Conservation (phyloP, 2,888 invertebrate genomes). For the Agriopis marginaria region DNA sequence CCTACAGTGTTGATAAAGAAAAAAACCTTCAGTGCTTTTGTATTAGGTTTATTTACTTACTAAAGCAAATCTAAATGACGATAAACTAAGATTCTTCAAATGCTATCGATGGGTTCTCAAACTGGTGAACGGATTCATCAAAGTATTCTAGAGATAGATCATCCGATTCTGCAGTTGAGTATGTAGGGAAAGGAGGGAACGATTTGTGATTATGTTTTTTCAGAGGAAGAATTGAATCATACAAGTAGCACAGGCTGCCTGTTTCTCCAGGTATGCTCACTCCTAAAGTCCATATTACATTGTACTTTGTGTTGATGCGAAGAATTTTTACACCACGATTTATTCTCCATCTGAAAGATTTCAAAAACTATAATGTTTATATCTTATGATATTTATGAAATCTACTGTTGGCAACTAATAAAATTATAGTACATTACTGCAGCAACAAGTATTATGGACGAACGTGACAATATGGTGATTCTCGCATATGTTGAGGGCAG, state of each 20-base stretch:
- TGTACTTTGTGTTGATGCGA: constrained; percentile 97
- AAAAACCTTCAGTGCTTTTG: no score
- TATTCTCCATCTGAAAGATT: constrained; percentile 82
- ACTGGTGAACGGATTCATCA: constrained; percentile 91
- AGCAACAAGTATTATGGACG: no score
- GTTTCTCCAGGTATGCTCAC: constrained; percentile 93
- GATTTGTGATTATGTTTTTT: constrained; percentile 76
- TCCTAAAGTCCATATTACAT: constrained; percentile 96
- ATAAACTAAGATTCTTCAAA: constrained; percentile 78
- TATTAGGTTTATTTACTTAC: no score
- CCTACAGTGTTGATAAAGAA: no score
- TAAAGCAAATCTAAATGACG: no score
- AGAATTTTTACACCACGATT: constrained; percentile 91
- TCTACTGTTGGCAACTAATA: no score
- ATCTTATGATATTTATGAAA: no score
- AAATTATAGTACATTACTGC: no score
- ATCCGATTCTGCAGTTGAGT: constrained; percentile 80
- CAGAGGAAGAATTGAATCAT: constrained; percentile 91
- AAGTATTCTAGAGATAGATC: constrained; percentile 90
- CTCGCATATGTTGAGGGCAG: no score
- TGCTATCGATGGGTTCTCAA: constrained; percentile 90
- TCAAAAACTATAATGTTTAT: constrained; percentile 2
- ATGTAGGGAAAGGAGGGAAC: constrained; percentile 93
- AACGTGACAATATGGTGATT: no score
- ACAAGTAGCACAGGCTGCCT: constrained; percentile 92